Evolutionary conservation across 2,888 invertebrate genomes (phyloP).

Genomic region (Slavum lentiscoides): DNA sequence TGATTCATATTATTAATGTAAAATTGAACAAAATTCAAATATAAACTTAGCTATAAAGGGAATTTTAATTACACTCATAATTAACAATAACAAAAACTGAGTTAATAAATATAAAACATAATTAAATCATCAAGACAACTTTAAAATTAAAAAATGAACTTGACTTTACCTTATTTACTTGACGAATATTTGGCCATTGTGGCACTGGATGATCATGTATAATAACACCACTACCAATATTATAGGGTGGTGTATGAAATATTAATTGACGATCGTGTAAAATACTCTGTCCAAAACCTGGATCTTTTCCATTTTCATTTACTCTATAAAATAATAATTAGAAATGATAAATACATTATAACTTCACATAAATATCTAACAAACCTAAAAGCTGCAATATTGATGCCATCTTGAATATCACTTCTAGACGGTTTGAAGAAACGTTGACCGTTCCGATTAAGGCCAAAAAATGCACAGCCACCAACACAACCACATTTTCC

Average conservation of each 20-base stretch:
- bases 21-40: neutral
- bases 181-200: conserved; percentile 53
- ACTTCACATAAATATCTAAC: conserved; percentile 55
- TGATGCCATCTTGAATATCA: conserved; percentile 80
- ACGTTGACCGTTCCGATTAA: conserved; percentile 82
- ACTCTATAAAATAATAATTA: conserved; percentile 62
- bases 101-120: neutral
- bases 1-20: neutral
- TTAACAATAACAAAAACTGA: neutral
- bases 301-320: conserved; percentile 77
- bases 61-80: too few species aligned
- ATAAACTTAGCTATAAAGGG: neutral
- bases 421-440: conserved; percentile 85
- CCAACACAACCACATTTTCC: conserved; percentile 92
- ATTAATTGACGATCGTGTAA: conserved; percentile 83
- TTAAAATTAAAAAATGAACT: neutral
- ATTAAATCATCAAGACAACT: neutral
- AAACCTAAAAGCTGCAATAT: conserved; percentile 76
- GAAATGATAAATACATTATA: conserved; percentile 13
- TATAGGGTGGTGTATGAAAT: conserved; percentile 88
- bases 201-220: conserved; percentile 56
- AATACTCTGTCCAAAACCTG: conserved; percentile 92
- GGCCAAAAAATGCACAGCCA: conserved; percentile 92
- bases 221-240: conserved; percentile 69
- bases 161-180: conserved; percentile 39